Evolutionary conservation across 1,140 invertebrate genomes (phyloP), one percentile per base, ranked within the genome.

Genomic region (Thaumetopoea pityocampa): DNA sequence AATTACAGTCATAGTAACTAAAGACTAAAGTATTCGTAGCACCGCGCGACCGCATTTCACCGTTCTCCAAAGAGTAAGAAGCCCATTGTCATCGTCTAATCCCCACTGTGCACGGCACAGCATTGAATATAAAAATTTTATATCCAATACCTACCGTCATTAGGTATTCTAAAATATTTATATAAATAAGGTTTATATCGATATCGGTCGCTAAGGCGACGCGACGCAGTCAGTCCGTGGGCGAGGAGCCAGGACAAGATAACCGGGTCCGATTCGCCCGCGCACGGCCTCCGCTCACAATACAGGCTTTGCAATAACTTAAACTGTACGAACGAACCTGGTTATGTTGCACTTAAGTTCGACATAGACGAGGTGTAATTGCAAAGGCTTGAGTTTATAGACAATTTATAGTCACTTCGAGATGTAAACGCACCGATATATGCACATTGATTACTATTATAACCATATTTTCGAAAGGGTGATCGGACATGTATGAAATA

Each of bases 251-350:
- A 46, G 47, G 40, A 41, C 43, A 27, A 61, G 54, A 58, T 56
- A 55, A 49, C 41, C 47, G 35, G 42, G 42, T 45, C 51, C 45
- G 6, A 36, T 19, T 46, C 52, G 37, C 38, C 36, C 42, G 35
- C 48, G 32, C 24, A 34, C 45, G 51, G 40, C 50, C 43, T 43
- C 34, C 41, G 32, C 41, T n/a, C n/a, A n/a, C n/a, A n/a, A n/a
- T n/a, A n/a, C n/a, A n/a, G 41, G 41, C 37, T 19, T 36, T 15
- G 35, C 50, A 62, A 65, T 60, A 62, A 65, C 49, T 44, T 69
- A 67, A 58, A 62, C 52, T 37, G 50, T n/a, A n/a, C n/a, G n/a
- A n/a, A n/a, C 36, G 33, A 62, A 24, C 19, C 28, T 36, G 27
- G 49, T 57, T 34, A 49, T 30, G 54, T 36, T 50, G 41, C 29